phyloP scores from a whole-genome alignment of 2,888 invertebrate species.

The Nemurella pictetii region DNA sequence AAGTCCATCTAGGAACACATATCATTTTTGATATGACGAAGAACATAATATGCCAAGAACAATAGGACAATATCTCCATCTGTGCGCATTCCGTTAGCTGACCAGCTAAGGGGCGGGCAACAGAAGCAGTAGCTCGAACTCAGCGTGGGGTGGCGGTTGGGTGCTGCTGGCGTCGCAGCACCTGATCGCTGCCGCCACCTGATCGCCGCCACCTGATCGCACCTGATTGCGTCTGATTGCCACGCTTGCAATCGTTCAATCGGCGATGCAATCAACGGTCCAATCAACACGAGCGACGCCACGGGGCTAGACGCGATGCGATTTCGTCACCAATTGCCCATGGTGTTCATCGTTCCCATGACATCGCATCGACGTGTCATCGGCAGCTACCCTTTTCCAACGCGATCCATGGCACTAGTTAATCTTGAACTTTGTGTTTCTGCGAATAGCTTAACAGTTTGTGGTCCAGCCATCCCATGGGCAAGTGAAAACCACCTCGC shows the following conservation, averaged over 20 bases:
- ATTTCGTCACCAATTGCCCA: no score
- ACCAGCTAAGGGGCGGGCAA: not conserved
- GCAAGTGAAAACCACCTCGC: not conserved
- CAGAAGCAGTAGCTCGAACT: not conserved
- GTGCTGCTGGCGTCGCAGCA: not conserved
- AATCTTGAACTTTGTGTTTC: no score
- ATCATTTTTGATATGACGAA: not conserved
- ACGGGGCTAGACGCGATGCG: no score
- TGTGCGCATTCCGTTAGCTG: not conserved
- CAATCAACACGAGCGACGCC: no score
- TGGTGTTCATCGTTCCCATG: no score
- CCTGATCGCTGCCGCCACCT: not conserved
- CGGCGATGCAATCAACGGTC: not conserved
- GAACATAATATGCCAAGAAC: slow-evolving; percentile 19
- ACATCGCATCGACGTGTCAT: no score
- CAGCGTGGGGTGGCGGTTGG: not conserved
- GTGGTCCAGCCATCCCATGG: no score
- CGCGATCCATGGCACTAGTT: no score
- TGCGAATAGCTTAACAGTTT: no score
- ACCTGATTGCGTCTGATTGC: not conserved
- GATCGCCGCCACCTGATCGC: no score
- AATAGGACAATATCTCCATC: not conserved
- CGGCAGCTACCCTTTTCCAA: no score
- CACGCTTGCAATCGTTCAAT: not conserved
- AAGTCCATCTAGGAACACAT: not conserved